phyloP scores from a whole-genome alignment of 1,140 invertebrate genomes.

The Ceratina australensis region DNA sequence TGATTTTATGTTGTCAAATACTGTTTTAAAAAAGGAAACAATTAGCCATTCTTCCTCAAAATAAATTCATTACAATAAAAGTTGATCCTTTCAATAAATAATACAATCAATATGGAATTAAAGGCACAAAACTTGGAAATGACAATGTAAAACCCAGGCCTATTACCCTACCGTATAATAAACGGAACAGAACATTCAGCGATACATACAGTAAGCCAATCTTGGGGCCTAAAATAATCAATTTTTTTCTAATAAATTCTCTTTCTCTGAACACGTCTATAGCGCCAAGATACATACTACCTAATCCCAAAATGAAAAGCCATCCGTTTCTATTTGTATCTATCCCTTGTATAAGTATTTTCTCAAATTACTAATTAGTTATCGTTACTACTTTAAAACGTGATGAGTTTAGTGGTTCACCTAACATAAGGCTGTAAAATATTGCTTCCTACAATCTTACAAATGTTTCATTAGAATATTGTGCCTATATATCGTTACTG shows the following conservation, averaged over 20 bases:
- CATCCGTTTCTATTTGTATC: slow-evolving; percentile 76
- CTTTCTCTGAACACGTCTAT: slow-evolving; percentile 82
- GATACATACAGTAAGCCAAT: slow-evolving; percentile 66
- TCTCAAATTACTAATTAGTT: slow-evolving; percentile 69
- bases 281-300: slow-evolving; percentile 82
- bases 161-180: slow-evolving; percentile 60
- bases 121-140: slow-evolving; percentile 73
- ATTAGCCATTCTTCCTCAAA: slow-evolving; percentile 38
- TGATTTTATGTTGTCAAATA: slow-evolving; percentile 66
- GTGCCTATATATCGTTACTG: slow-evolving; percentile 72
- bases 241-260: slow-evolving; percentile 31
- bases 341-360: slow-evolving; percentile 75
- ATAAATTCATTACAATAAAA: slow-evolving; percentile 60
- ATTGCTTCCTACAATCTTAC: slow-evolving; percentile 77
- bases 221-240: slow-evolving; percentile 68
- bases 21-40: slow-evolving; percentile 63
- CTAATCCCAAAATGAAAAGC: slow-evolving; percentile 76
- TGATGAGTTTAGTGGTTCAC: slow-evolving; percentile 72
- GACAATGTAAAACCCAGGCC: slow-evolving; percentile 36
- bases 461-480: slow-evolving; percentile 76
- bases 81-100: slow-evolving; percentile 70
- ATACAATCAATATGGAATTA: slow-evolving; percentile 69
- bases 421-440: slow-evolving; percentile 79
- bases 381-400: slow-evolving; percentile 72
- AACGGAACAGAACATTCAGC: slow-evolving; percentile 50